Evolutionary conservation across 2,113 vertebrate species (phyloP), one percentile per base, ranked within the genome.

Genomic region (Parotia lawesii): DNA sequence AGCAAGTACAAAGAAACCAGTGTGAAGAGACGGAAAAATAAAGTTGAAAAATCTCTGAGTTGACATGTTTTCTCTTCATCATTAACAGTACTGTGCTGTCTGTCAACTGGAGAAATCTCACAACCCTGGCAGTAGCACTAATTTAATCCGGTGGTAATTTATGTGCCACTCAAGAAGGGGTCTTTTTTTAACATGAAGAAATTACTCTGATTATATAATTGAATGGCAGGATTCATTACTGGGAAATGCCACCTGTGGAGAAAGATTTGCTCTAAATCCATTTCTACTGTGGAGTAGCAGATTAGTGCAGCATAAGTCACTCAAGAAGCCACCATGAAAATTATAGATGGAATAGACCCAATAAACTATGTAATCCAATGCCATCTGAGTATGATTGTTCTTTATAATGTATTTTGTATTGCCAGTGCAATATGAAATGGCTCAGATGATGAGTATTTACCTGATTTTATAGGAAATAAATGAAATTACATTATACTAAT

Each of bases 211-310:
- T 94, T 97, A 87, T 74, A 80, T 87, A 97, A 95, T 93, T 94
- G 89, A 96, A 90, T 92, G 91, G 93, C 89, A 96, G 84, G 94
- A 91, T 92, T 96, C 93, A 92, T 95, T 96, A 84, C 73, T 82
- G 45, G 50, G 45, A 96, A 94, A 82, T 57, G 45, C 89, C 94
- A 95, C 95, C 93, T 94, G 86, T 93, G 47, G 86, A 91, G 87
- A 95, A 89, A 92, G 89, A 93, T 81, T 94, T 96, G 50, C 70
- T 94, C 54, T 85, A 71, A 95, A 92, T 82, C 72, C 15, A 50
- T 94, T 91, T 92, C 77, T 93, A 11, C 84, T 76, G 4, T 12
- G 17, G 33, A 73, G 66, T 38, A 57, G 77, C 57, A 94, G 89
- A 92, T 95, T 72, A 89, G 48, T 75, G 70, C 37, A 85, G 61